These are phyloP conservation scores for Montipora sp. DNA, from an alignment of 64 coral and sea anemone species.

Conservation along the genomic window DNA sequence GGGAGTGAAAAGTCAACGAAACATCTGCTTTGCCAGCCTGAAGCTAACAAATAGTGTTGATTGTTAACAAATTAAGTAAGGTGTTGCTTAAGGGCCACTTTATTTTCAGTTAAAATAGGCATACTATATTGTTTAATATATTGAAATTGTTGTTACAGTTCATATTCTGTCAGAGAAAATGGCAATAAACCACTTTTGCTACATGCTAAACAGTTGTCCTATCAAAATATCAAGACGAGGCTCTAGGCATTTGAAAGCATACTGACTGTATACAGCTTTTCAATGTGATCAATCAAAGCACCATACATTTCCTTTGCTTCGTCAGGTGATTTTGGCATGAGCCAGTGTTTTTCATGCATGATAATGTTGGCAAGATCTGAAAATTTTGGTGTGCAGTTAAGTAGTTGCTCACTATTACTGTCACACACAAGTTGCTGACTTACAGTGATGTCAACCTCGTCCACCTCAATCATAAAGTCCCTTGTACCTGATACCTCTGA, in stretches of 20 bases:
- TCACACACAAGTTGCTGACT: background rate
- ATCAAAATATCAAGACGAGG: background rate
- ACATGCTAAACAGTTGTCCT: background rate
- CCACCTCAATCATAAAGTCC: background rate
- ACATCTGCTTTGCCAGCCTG: slow-evolving; percentile 13
- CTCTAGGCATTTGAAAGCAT: background rate
- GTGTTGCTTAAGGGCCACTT: slow-evolving; percentile 1
- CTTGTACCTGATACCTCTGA: background rate
- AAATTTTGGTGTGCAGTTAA: background rate
- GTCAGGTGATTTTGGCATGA: background rate
- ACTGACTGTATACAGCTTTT: background rate
- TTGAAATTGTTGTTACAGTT: slow-evolving; percentile 17
- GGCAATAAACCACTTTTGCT: background rate
- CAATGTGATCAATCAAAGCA: background rate
- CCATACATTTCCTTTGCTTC: background rate
- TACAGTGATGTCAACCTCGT: background rate
- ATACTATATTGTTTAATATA: background rate
- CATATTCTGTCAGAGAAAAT: slow-evolving; percentile 5
- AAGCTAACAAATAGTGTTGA: background rate
- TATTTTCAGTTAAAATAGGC: background rate
- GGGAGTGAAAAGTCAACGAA: slow-evolving; percentile 41
- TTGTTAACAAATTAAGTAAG: background rate
- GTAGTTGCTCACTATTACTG: background rate
- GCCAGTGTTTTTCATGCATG: background rate
- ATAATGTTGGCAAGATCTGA: background rate